Evolutionary conservation across 2,113 vertebrate genomes (phyloP).

Genomic region (Pogonocichla stellata): DNA sequence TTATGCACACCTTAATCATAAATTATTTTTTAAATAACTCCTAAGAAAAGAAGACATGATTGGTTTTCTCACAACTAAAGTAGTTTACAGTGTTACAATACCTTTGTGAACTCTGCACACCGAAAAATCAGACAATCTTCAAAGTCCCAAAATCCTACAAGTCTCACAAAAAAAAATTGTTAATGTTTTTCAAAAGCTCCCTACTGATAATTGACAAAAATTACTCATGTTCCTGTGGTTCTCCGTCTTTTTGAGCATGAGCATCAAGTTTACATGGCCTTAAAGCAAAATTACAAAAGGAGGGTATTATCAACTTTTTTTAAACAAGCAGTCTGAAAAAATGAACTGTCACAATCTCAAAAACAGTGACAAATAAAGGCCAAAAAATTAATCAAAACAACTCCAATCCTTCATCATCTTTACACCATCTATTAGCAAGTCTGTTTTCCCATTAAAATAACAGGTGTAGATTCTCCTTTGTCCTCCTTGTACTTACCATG

Average conservation of each 20-base stretch:
- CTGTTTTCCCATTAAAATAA: neutral
- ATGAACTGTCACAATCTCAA: neutral
- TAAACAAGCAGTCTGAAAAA: neutral
- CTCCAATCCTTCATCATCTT: neutral
- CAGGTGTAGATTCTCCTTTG: neutral
- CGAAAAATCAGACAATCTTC: neutral
- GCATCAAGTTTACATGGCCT: neutral
- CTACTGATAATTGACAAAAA: neutral
- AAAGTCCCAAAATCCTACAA: neutral
- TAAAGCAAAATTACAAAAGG: neutral
- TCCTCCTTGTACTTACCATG: neutral
- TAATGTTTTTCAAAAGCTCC: neutral
- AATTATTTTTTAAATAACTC: neutral
- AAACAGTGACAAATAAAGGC: neutral
- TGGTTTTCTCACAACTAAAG: neutral
- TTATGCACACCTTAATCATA: neutral
- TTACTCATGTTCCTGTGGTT: neutral
- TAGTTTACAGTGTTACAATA: neutral
- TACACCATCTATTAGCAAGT: neutral
- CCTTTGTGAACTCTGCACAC: neutral
- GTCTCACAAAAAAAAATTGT: neutral
- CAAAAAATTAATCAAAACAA: neutral
- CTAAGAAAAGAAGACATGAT: neutral
- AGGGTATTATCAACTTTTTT: neutral
- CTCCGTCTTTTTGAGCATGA: neutral